These are phyloP conservation scores for Parazoanthus swiftii DNA, from an alignment of 92 coral and sea anemone genomes.

Conservation along the genomic window DNA sequence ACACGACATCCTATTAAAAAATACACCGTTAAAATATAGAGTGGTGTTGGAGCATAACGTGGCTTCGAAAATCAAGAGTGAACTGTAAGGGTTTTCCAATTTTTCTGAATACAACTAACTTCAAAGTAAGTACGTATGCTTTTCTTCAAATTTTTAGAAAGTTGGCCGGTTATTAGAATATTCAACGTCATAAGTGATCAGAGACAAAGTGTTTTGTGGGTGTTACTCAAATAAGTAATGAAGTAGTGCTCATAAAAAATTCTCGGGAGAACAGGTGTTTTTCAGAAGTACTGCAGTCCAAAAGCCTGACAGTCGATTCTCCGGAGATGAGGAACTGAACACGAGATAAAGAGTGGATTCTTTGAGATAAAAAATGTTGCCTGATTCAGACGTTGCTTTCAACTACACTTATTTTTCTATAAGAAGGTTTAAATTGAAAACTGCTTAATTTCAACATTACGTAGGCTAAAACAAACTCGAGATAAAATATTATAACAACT, in stretches of 20 bases:
- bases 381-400: background rate
- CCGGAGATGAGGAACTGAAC: background rate
- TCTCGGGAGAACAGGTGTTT: background rate
- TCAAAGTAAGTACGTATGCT: background rate
- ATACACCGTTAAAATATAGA: background rate
- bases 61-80: background rate
- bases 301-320: background rate
- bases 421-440: too few species aligned
- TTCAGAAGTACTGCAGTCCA: background rate
- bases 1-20: background rate
- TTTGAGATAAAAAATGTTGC: background rate
- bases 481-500: too few species aligned
- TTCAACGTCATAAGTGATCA: background rate
- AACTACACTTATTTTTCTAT: background rate
- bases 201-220: background rate
- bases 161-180: too few species aligned
- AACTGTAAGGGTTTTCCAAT: background rate
- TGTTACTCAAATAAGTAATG: background rate
- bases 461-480: too few species aligned
- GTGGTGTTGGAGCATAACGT: background rate
- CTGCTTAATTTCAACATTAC: too few species aligned
- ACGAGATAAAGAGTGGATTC: background rate
- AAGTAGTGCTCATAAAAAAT: too few species aligned
- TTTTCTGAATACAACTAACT: background rate
- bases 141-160: too few species aligned